phyloP scores from a whole-genome alignment of 2,113 vertebrate genomes.

The Papio anubis region DNA sequence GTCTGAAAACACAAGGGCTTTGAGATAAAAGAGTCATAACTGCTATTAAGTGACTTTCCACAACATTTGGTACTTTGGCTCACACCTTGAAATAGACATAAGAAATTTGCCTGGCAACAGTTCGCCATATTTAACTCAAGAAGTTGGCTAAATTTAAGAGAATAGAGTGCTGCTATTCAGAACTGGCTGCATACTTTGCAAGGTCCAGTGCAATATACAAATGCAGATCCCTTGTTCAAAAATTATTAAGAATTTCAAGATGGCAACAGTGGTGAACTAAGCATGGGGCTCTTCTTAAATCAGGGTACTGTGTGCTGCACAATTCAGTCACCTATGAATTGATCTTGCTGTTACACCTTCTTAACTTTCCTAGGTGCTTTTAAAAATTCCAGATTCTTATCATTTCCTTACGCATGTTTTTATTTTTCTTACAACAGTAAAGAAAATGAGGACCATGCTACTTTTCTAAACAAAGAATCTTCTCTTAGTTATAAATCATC shows the following conservation, averaged over 20 bases:
- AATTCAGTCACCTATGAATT: neutral
- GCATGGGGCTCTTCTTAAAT: neutral
- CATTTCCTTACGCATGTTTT: neutral
- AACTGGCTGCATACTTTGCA: neutral
- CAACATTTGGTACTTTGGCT: neutral
- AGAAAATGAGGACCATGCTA: neutral
- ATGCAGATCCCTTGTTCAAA: neutral
- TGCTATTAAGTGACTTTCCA: neutral
- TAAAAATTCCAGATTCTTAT: neutral
- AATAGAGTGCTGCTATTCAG: neutral
- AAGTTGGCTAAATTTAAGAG: slow-evolving; percentile 1
- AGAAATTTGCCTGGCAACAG: neutral
- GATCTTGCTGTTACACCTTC: neutral
- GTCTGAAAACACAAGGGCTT: neutral
- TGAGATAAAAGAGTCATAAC: neutral
- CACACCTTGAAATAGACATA: neutral
- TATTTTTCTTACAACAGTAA: neutral
- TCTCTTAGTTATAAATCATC: neutral
- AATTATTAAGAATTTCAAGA: neutral
- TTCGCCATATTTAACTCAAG: neutral
- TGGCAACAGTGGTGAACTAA: neutral
- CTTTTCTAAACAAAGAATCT: slow-evolving; percentile 22
- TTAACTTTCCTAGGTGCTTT: neutral
- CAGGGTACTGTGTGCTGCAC: too few relatives aligned
- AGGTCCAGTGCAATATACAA: neutral